Percentiles rank a stretch among this genome's conserved stretches.
These are phyloP conservation scores for Coturnix japonica DNA, from an alignment of 2,113 vertebrate species.

Conservation along the genomic window DNA sequence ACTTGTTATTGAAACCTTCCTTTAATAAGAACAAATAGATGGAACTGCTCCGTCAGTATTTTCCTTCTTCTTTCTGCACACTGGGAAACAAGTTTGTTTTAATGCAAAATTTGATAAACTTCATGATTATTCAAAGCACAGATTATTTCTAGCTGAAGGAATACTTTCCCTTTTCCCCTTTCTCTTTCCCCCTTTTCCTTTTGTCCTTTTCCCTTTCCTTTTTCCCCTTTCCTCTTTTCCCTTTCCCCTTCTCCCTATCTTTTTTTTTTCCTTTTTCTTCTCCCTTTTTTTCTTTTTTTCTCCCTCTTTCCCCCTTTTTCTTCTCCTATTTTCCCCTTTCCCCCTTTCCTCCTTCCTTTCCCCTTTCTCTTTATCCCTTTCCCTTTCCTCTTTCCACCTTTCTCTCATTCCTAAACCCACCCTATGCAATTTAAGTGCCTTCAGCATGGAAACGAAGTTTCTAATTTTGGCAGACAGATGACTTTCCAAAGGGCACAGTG, in stretches of 20 bases:
- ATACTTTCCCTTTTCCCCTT: too few species aligned
- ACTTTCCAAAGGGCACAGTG: background rate
- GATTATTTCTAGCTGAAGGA: background rate
- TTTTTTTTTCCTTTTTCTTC: rapidly evolving
- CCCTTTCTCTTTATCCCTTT: too few species aligned
- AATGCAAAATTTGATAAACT: background rate
- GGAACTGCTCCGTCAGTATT: background rate
- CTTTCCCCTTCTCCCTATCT: rapidly evolving
- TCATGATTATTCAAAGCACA: background rate
- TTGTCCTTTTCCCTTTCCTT: rapidly evolving
- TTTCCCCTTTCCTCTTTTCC: too few species aligned
- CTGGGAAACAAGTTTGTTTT: background rate
- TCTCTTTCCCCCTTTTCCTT: rapidly evolving
- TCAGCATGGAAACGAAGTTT: background rate
- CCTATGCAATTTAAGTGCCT: background rate
- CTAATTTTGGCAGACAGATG: background rate
- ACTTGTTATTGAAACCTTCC: background rate
- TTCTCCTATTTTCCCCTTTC: too few species aligned
- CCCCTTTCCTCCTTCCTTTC: rapidly evolving
- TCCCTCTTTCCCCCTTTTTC: too few species aligned
- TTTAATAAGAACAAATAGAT: background rate
- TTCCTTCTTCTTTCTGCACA: background rate
- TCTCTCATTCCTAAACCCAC: background rate
- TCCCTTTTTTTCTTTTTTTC: rapidly evolving
- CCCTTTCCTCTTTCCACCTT: background rate